Conservation (phyloP, 1,140 invertebrate genomes). For the Bombus polaris region DNA sequence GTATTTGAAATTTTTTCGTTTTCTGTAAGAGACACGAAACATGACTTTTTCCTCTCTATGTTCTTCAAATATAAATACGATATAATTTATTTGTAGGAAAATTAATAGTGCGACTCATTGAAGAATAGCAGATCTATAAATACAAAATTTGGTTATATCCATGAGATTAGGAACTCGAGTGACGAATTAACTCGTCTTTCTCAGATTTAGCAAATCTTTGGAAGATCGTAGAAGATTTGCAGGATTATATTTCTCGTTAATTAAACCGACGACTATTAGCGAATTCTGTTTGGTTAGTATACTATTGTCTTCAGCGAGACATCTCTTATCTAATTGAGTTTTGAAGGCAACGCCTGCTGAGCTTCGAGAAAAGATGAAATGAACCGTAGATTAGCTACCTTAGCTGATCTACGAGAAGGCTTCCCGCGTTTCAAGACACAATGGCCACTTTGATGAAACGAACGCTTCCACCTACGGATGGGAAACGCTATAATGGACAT, state of each 20-base stretch:
- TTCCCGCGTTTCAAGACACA: constrained; percentile 56
- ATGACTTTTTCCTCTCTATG: neutral
- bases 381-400: constrained; percentile 40
- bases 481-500: constrained; percentile 47
- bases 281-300: neutral
- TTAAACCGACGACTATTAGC: neutral
- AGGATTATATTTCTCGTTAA: neutral
- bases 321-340: constrained; percentile 43
- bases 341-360: constrained; percentile 8
- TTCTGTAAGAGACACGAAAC: too few species aligned
- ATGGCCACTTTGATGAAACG: constrained; percentile 36
- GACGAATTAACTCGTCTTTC: neutral
- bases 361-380: constrained; percentile 30
- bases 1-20: too few species aligned
- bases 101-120: neutral
- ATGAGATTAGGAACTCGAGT: too few species aligned
- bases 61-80: neutral
- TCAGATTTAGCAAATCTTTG: neutral
- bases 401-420: constrained; percentile 33
- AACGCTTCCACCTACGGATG: constrained; percentile 33
- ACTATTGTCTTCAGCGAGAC: constrained; percentile 3
- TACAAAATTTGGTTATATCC: neutral
- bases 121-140: neutral
- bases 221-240: too few species aligned
- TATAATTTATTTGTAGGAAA: neutral